These are phyloP conservation scores for Takifugu flavidus DNA, from an alignment of 2,113 vertebrate species.

Conservation along the genomic window DNA sequence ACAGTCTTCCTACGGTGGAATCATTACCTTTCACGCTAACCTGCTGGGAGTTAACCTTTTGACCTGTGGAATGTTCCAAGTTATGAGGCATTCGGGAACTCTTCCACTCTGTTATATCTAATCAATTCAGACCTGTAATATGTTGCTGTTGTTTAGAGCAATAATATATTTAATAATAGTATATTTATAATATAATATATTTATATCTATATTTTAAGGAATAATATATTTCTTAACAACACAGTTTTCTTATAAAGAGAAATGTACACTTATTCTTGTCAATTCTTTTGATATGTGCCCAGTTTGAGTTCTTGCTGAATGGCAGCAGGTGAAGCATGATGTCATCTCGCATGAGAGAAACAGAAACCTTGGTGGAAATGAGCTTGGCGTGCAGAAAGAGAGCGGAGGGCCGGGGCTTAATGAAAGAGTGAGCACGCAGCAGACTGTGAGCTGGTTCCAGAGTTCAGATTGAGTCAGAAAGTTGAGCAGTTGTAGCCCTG, in stretches of 20 bases:
- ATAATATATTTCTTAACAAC: too few species aligned
- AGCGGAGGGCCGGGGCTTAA: slow-evolving; percentile 1
- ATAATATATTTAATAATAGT: too few species aligned
- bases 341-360: slow-evolving; percentile 42
- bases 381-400: slow-evolving; percentile 24
- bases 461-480: slow-evolving; percentile 8
- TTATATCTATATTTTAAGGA: too few species aligned
- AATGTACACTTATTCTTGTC: too few species aligned
- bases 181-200: too few species aligned
- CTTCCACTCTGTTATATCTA: not conserved
- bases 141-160: too few species aligned
- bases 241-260: too few species aligned
- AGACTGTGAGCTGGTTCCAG: not conserved
- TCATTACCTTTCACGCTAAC: not conserved
- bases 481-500: slow-evolving; percentile 29
- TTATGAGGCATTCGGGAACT: not conserved
- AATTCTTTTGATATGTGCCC: too few species aligned
- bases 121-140: too few species aligned
- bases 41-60: not conserved
- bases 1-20: not conserved
- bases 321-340: slow-evolving; percentile 11
- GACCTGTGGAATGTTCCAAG: not conserved
- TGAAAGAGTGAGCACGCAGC: slow-evolving; percentile 12
- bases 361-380: not conserved
- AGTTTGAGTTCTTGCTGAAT: not conserved